Evolutionary conservation across 2,113 vertebrate genomes (phyloP), one percentile per base, ranked within the genome.

Genomic region (Apteryx owenii): DNA sequence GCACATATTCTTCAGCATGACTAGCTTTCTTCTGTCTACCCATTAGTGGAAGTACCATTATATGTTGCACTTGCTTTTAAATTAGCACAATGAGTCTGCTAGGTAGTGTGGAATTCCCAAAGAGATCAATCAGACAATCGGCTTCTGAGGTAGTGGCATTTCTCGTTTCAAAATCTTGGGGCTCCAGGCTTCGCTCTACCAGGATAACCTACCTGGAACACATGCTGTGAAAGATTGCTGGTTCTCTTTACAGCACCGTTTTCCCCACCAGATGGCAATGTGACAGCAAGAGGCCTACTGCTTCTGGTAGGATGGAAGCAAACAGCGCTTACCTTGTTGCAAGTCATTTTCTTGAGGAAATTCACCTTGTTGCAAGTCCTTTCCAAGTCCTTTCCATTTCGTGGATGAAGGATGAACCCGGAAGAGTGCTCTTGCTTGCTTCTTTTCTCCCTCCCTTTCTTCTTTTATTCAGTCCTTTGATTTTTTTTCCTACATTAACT

Each of bases 221-320:
- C 16, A n/a, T 0, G 20, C 66, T 92, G 75, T 21, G 79, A 22
- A 78, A 89, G 15, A 20, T 60, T 69, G 54, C 46, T 5, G 2
- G 62, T n/a, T 53, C 60, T 33, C 29, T 40, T 51, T 84, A 44
- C 38, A 46, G 46, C 72, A 50, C 44, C n/a, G 48, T 73, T 84
- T 84, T 95, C 65, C 79, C 94, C 96, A 90, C 78, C 87, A 77
- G 93, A 93, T 95, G 94, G 89, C 93, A 96, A 95, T 73, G 61
- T 5, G 6, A 93, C 92, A 87, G 91, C 82, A 94, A 97, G 75
- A 88, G 94, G 92, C 9, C 80, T 56, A 46, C 36, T 87, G 56
- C 33, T 31, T 22, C 64, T 4, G 1, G 36, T 21, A 50, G 25
- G 51, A 53, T 42, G 44, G 42, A 81, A 86, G 48, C n/a, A 82